These are phyloP conservation scores for Popillia japonica DNA, from an alignment of 1,140 invertebrate species.

Conservation along the genomic window DNA sequence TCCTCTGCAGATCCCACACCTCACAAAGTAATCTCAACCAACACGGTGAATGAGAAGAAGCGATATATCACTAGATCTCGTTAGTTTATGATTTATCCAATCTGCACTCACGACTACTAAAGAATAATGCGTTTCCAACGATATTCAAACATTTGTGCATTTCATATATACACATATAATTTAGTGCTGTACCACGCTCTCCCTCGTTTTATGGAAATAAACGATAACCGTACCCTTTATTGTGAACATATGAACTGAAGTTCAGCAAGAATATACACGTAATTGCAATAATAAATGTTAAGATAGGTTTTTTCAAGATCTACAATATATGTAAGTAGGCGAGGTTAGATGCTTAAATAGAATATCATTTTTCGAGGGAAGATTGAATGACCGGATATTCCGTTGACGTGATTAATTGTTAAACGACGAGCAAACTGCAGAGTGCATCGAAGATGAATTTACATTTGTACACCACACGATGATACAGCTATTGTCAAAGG, in stretches of 20 bases:
- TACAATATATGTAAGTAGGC: background rate
- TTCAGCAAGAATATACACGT: background rate
- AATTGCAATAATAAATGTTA: slow-evolving; percentile 16
- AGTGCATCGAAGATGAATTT: background rate
- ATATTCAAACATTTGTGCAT: slow-evolving; percentile 33
- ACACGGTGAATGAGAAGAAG: slow-evolving; percentile 14
- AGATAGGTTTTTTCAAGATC: background rate
- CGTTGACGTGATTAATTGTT: background rate
- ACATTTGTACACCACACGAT: background rate
- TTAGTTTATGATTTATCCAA: slow-evolving; percentile 34
- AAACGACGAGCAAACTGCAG: background rate
- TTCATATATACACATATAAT: slow-evolving; percentile 20
- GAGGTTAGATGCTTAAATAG: no score
- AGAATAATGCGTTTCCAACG: slow-evolving; percentile 23
- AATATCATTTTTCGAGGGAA: background rate
- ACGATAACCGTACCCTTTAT: background rate
- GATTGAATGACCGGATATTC: slow-evolving; percentile 5
- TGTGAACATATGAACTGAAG: background rate
- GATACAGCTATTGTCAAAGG: background rate
- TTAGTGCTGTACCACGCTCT: background rate
- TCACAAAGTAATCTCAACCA: slow-evolving; percentile 10
- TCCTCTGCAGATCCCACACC: slow-evolving; percentile 28
- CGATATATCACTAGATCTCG: slow-evolving; percentile 25
- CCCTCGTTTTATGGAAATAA: background rate
- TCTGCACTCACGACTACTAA: slow-evolving; percentile 33